Base-by-base conservation (phyloP, 2,113 vertebrate species). In the Pygoscelis antarcticus region DNA sequence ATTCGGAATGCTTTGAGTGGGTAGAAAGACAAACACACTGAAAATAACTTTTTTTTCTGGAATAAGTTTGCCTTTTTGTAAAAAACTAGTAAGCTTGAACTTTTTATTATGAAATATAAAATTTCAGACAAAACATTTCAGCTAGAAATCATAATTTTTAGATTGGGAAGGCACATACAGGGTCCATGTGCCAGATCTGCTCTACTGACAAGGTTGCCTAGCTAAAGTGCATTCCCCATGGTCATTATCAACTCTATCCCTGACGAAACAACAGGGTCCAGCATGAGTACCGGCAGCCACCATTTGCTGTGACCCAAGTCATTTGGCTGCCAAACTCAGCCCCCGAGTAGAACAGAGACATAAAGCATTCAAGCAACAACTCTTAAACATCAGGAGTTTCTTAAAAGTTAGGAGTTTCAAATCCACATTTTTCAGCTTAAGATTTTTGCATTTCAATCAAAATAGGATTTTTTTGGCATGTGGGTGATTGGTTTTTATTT, bases 1-100 rank as follows among this genome's bases (percentile, higher is more conserved):
- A 96, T 93, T 96, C 89, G 95, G 74, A 70, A 85, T 62, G 72
- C 20, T 88, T 69, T 66, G 84, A 94, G 94, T 96, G 58, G 78
- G 87, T 44, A 89, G 84, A 38, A 90, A 85, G 66, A 89, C 2
- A 3, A 89, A 70, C 12, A 82, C 52, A 49, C 44, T 87, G 80
- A 91, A 96, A 93, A 96, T 78, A 77, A 49, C 51, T 57, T 85
- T 60, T 57, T 85, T 95, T 92, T 81, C 72, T 93, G 55, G 14
- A 89, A 81, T 38, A 83, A 51, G 30, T 83, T 96, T 40, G 60
- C 29, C 51, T 83, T 91, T 88, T 89, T 19, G 20, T 74, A 34
- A 82, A 93, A 80, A 65, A 58, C 5, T 26, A n/a, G 36, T 47
- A 82, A 38, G 77, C 16, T 81, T 40, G 46, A 87, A 64, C 9